Evolutionary conservation across 2,113 vertebrate species (phyloP).

Genomic region (Mustela lutreola): DNA sequence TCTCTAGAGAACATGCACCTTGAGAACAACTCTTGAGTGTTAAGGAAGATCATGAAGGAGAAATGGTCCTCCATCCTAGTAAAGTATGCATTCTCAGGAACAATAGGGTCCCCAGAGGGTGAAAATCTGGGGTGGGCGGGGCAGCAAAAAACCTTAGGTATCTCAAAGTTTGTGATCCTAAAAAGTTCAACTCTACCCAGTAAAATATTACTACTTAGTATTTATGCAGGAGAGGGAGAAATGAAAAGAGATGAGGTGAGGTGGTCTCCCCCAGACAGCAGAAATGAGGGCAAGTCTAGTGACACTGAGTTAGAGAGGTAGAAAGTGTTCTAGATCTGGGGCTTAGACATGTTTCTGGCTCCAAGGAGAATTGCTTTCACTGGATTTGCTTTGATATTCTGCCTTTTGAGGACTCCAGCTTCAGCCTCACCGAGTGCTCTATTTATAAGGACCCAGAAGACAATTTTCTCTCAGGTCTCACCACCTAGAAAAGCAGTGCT

Average conservation of each 20-base stretch:
- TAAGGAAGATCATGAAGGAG: neutral
- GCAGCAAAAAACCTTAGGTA: neutral
- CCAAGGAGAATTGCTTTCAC: neutral
- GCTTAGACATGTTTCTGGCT: neutral
- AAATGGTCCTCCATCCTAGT: neutral
- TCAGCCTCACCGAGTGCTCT: neutral
- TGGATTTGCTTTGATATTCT: neutral
- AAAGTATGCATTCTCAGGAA: neutral
- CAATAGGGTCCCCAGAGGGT: rapidly evolving
- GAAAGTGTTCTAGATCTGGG: neutral
- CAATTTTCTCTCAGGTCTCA: neutral
- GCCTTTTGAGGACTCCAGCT: neutral
- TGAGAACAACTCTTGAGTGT: neutral
- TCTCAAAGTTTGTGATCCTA: neutral
- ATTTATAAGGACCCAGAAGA: neutral
- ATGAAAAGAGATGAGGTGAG: neutral
- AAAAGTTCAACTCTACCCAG: neutral
- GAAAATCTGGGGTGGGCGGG: neutral
- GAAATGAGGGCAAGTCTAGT: neutral
- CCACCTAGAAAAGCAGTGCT: neutral
- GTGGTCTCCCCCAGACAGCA: neutral
- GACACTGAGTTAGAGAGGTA: neutral
- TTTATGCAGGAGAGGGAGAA: neutral
- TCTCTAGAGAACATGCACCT: neutral
- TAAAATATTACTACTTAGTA: neutral